These are phyloP conservation scores for Nezara viridula DNA, from an alignment of 2,888 invertebrate species.

Conservation along the genomic window DNA sequence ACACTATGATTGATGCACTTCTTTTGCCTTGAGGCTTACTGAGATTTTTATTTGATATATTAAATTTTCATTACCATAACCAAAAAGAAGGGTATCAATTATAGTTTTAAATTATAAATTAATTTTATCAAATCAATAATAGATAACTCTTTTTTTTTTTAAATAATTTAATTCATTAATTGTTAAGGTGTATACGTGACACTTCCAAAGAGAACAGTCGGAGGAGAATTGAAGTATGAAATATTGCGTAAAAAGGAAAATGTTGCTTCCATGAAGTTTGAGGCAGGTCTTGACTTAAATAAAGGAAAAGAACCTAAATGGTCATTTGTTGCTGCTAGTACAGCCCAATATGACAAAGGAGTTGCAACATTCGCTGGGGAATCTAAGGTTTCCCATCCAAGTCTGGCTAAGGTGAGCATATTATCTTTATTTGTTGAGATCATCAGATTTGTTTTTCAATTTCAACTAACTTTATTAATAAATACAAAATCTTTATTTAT, in stretches of 20 bases:
- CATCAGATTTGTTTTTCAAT: not conserved
- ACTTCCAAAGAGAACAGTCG: slow-evolving; percentile 78
- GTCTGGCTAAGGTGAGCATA: slow-evolving; percentile 62
- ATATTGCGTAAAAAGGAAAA: slow-evolving; percentile 68
- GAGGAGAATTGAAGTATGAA: slow-evolving; percentile 74
- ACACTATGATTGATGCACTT: too few species aligned
- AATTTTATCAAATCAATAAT: too few species aligned
- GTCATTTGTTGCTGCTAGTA: slow-evolving; percentile 68
- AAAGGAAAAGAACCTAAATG: slow-evolving; percentile 80
- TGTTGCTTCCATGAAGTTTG: slow-evolving; percentile 75
- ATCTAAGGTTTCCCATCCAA: slow-evolving; percentile 61
- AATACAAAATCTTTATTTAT: slow-evolving; percentile 18
- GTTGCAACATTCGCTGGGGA: slow-evolving; percentile 61
- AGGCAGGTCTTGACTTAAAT: slow-evolving; percentile 78
- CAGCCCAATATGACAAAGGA: slow-evolving; percentile 52
- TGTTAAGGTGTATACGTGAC: slow-evolving; percentile 74
- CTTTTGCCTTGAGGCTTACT: too few species aligned
- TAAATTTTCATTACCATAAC: too few species aligned
- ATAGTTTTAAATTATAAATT: too few species aligned
- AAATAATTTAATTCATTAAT: slow-evolving; percentile 65
- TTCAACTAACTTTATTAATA: not conserved
- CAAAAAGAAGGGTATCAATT: too few species aligned
- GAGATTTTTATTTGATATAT: too few species aligned
- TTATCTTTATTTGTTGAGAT: not conserved
- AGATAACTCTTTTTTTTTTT: slow-evolving; percentile 66